Percentiles rank a stretch among this genome's conserved stretches.
Conservation (phyloP, 2,113 vertebrate species). For the Oncorhynchus keta region DNA sequence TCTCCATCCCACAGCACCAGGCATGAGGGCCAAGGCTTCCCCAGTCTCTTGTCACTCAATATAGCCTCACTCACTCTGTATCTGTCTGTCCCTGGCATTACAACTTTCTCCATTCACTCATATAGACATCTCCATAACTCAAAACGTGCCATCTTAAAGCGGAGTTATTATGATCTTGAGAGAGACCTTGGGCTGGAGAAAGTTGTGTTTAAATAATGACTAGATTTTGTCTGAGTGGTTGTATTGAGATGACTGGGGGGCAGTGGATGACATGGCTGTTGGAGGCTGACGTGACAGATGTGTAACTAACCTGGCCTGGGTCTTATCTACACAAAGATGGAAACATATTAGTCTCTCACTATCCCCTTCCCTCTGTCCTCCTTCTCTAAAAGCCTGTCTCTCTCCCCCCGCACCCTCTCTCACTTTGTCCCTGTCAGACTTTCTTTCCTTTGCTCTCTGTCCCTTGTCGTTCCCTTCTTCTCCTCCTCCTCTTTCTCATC, state of each 20-base stretch:
- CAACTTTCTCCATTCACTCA: slow-evolving; percentile 26
- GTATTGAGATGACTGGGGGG: neutral
- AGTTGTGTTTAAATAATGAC: slow-evolving; percentile 8
- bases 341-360: too few relatives aligned
- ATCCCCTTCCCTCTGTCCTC: too few relatives aligned
- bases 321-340: too few relatives aligned
- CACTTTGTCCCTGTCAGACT: neutral
- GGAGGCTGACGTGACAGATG: neutral
- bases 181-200: neutral
- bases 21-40: too few relatives aligned
- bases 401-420: neutral
- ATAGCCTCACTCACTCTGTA: neutral
- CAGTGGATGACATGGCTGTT: neutral
- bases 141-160: slow-evolving; percentile 5
- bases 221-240: neutral
- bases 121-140: slow-evolving; percentile 30
- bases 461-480: slow-evolving; percentile 3
- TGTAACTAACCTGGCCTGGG: neutral
- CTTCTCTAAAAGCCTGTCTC: neutral
- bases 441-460: slow-evolving; percentile 24
- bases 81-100: slow-evolving; percentile 31
- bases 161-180: neutral
- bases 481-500: slow-evolving; percentile 30
- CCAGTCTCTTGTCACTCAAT: too few relatives aligned
- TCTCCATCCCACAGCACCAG: too few relatives aligned